Percentiles rank a stretch among this genome's conserved stretches.
These are phyloP conservation scores for rabbit (Oryctolagus cuniculus) DNA, from an alignment of 2,113 vertebrate species.

Conservation along the genomic window DNA sequence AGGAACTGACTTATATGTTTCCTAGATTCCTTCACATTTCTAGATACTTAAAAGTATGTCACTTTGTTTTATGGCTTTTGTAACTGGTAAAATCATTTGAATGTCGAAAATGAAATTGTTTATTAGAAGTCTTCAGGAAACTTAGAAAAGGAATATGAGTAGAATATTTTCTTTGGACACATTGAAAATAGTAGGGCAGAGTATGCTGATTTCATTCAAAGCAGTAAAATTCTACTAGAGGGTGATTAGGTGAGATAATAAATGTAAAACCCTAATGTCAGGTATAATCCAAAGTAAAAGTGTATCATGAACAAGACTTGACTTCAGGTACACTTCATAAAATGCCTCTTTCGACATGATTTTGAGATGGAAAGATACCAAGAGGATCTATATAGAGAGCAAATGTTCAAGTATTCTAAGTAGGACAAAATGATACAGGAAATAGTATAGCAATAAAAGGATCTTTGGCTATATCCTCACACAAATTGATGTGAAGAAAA, in stretches of 20 bases:
- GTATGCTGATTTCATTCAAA: slow-evolving; percentile 20
- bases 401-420: slow-evolving; percentile 76
- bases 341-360: slow-evolving; percentile 50
- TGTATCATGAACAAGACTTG: slow-evolving; percentile 58
- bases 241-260: slow-evolving; percentile 57
- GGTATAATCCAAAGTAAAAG: slow-evolving; percentile 68
- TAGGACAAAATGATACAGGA: slow-evolving; percentile 72
- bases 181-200: not conserved
- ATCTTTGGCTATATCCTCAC: not conserved
- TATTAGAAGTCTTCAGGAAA: slow-evolving; percentile 65
- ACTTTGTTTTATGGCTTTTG: slow-evolving; percentile 70
- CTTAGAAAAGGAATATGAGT: slow-evolving; percentile 9
- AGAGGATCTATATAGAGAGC: slow-evolving; percentile 55
- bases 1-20: slow-evolving; percentile 24
- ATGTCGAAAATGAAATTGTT: slow-evolving; percentile 70
- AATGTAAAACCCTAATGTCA: slow-evolving; percentile 55
- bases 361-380: slow-evolving; percentile 61
- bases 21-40: slow-evolving; percentile 63
- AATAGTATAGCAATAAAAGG: slow-evolving; percentile 22
- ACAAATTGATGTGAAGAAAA: not conserved
- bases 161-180: not conserved
- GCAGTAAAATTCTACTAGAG: slow-evolving; percentile 51
- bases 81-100: slow-evolving; percentile 66
- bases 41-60: slow-evolving; percentile 57
- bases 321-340: slow-evolving; percentile 59